Conservation (phyloP, 1,140 invertebrate species). For the Daktulosphaira vitifoliae region DNA sequence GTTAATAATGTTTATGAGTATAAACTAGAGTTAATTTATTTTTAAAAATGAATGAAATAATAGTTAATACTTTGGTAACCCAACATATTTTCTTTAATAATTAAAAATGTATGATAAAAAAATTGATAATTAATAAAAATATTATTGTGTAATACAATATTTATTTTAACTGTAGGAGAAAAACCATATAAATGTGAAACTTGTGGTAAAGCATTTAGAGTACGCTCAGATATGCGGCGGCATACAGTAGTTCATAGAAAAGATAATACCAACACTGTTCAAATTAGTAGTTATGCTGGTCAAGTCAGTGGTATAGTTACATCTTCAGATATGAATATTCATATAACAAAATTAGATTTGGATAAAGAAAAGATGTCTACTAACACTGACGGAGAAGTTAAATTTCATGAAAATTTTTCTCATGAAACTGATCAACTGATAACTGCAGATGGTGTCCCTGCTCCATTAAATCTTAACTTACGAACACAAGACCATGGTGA, state of each 20-base stretch:
- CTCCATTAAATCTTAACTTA: slow-evolving; percentile 35
- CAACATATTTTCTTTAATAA: background rate
- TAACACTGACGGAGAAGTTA: slow-evolving; percentile 17
- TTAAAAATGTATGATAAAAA: background rate
- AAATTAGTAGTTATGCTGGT: slow-evolving; percentile 27
- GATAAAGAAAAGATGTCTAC: slow-evolving; percentile 10
- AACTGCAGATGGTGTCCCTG: background rate
- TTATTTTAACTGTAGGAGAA: slow-evolving; percentile 50
- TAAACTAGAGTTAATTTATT: no score
- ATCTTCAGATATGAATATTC: slow-evolving; percentile 24
- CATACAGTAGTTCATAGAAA: slow-evolving; percentile 70
- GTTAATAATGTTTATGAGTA: no score
- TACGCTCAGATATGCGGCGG: slow-evolving; percentile 76
- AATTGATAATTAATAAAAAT: background rate
- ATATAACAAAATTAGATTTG: slow-evolving; percentile 19
- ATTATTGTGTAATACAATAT: background rate
- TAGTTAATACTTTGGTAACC: no score
- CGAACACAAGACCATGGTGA: slow-evolving; percentile 27
- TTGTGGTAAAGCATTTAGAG: slow-evolving; percentile 75
- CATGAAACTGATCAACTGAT: slow-evolving; percentile 25
- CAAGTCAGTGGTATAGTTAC: slow-evolving; percentile 14
- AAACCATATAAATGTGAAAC: slow-evolving; percentile 67
- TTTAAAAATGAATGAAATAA: no score
- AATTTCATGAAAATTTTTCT: slow-evolving; percentile 14
- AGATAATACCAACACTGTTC: slow-evolving; percentile 40